Percentiles rank a stretch among this genome's conserved stretches.
Evolutionary conservation across 2,888 invertebrate genomes (phyloP).

Genomic region (Holacanthella duospinosa): DNA sequence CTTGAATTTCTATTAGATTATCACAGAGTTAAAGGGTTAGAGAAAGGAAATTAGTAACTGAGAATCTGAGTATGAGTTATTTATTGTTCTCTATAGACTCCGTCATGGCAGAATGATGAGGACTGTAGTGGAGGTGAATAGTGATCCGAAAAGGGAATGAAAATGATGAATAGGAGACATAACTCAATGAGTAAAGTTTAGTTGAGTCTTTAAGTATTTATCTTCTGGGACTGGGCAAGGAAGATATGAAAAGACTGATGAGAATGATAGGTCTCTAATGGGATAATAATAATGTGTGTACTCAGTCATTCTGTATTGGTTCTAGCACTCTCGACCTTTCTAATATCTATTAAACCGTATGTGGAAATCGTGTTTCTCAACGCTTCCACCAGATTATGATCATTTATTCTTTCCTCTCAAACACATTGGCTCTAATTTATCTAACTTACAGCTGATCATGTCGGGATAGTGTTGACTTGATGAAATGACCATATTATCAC

Average conservation of each 20-base stretch:
- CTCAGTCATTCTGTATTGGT: neutral
- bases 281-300: neutral
- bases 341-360: slow-evolving; percentile 14
- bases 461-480: slow-evolving; percentile 34
- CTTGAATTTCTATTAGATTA: slow-evolving; percentile 1
- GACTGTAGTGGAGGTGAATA: neutral
- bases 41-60: neutral
- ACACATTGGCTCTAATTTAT: slow-evolving; percentile 38
- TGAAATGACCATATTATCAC: slow-evolving; percentile 33
- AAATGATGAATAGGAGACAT: neutral
- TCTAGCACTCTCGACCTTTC: neutral
- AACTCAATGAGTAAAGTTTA: neutral
- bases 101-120: neutral
- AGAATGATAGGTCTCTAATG: neutral
- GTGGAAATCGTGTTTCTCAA: slow-evolving; percentile 36
- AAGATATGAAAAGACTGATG: slow-evolving; percentile 3
- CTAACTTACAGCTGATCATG: slow-evolving; percentile 38
- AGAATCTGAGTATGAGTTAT: neutral
- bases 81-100: neutral
- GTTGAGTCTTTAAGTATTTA: neutral
- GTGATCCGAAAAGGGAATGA: neutral
- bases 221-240: neutral
- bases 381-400: slow-evolving; percentile 35
- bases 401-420: slow-evolving; percentile 32
- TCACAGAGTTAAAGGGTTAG: neutral